Base-by-base conservation (phyloP, 2,888 invertebrate species). In the Dolichopus griseipennis region DNA sequence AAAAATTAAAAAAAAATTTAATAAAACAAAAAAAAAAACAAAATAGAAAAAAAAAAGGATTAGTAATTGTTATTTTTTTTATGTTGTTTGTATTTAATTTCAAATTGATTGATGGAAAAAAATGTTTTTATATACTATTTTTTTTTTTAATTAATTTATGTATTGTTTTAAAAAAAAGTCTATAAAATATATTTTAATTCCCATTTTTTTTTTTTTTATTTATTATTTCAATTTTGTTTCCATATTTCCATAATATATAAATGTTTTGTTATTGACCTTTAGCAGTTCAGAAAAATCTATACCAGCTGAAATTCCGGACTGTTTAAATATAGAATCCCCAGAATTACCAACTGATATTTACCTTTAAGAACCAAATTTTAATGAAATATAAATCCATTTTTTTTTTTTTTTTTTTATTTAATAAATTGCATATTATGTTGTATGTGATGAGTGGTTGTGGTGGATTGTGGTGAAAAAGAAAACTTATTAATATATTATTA, bases 261-360 rank as follows among this genome's bases (percentile, higher is more conserved):
- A 62, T 72, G 63, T 61, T 65, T 65, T 65, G 66, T 67, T 66
- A 64, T 69, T 68, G 63, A 68, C 68, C 69, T 70, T 70, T 69
- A 70, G 73, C 72, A 73, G 72, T 78, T 77, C 78, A 71, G 75
- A 81, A 81, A 81, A 79, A 78, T 84, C 83, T 80, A 93, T 93
- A 93, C 88, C 93, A 92, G 88, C 88, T 86, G 88, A 89, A 88
- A 93, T 87, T 86, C 93, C 92, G 93, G 89, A 90, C 83, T 78
- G 75, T 77, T 75, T 75, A 75, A 79, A 81, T 78, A 82, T 81
- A 83, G 79, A 78, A 85, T 86, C 52, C 91, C 92, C 92, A 92
- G 92, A 94, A 95, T 95, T 96, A 95, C 95, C 94, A 94, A 94
- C 94, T 96, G 95, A 96, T 96, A 96, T 95, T 95, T 92, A 87